These are phyloP conservation scores for Amniataba percoides DNA, from an alignment of 2,797 vertebrate species.

Conservation along the genomic window DNA sequence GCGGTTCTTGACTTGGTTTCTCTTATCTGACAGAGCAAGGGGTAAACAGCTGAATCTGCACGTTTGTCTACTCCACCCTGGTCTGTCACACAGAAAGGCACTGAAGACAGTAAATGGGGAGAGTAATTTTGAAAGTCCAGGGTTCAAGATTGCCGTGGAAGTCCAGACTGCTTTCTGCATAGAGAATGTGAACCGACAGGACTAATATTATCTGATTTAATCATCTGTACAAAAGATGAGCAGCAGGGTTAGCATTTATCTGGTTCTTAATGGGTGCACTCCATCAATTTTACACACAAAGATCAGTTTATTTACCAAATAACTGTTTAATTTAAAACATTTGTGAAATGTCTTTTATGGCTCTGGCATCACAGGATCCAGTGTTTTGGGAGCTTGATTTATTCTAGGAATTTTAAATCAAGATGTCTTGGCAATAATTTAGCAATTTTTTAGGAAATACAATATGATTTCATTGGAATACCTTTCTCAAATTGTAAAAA, in stretches of 20 bases:
- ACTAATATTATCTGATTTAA: slow-evolving; percentile 9
- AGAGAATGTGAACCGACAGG: not conserved
- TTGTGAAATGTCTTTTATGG: not conserved
- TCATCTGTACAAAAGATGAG: slow-evolving; percentile 7
- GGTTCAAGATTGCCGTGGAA: not conserved
- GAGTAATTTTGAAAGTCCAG: not conserved
- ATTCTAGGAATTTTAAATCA: not conserved
- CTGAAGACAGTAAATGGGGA: not conserved
- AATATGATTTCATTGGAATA: not conserved
- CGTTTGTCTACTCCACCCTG: too few species aligned
- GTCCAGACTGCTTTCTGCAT: not conserved
- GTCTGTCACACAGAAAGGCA: not conserved
- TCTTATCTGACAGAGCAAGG: slow-evolving; percentile 6
- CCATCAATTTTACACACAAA: slow-evolving; percentile 6
- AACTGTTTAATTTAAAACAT: slow-evolving; percentile 10
- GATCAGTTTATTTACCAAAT: slow-evolving; percentile 11
- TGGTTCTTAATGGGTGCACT: not conserved
- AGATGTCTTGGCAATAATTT: not conserved
- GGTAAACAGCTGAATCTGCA: not conserved
- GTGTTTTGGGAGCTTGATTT: not conserved
- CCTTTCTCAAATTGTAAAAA: not conserved
- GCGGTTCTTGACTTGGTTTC: not conserved
- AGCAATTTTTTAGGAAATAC: not conserved
- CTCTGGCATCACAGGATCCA: not conserved
- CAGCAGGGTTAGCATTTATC: not conserved